phyloP scores from a whole-genome alignment of 2,113 vertebrate species.

The Melanerpes aurifrons region DNA sequence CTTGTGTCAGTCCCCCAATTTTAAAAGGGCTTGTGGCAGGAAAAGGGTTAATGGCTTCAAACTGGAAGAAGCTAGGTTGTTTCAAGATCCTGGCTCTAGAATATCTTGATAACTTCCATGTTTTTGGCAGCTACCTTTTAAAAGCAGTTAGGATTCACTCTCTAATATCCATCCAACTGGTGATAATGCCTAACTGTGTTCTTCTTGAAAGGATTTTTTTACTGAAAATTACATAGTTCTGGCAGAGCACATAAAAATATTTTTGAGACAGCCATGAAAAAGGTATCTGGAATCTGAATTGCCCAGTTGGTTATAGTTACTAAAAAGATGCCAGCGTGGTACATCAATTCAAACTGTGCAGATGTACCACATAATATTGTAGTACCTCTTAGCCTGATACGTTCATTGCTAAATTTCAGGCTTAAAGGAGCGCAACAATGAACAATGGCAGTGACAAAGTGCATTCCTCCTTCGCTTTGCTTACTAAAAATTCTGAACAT shows the following conservation, averaged over 20 bases:
- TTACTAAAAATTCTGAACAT: background rate
- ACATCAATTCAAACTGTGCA: background rate
- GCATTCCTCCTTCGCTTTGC: background rate
- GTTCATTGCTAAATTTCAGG: background rate
- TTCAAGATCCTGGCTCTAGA: background rate
- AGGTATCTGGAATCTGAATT: background rate
- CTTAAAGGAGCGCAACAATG: background rate
- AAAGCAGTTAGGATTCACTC: background rate
- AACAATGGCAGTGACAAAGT: background rate
- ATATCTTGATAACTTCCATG: background rate
- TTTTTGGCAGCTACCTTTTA: background rate
- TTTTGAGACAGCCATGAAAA: background rate
- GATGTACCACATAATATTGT: no score
- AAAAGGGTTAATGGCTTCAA: no score
- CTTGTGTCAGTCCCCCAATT: no score
- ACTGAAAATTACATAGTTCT: background rate
- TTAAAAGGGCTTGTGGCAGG: no score
- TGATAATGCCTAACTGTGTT: background rate
- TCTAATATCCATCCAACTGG: background rate
- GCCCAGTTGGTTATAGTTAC: background rate
- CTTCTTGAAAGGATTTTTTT: background rate
- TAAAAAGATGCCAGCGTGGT: background rate
- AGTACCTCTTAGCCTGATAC: background rate
- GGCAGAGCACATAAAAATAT: background rate
- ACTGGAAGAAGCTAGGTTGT: background rate